A percentile compares a stretch with the other conserved stretches of the same genome.
phyloP scores from a whole-genome alignment of 2,113 vertebrate species.

The Oophaga pumilio region DNA sequence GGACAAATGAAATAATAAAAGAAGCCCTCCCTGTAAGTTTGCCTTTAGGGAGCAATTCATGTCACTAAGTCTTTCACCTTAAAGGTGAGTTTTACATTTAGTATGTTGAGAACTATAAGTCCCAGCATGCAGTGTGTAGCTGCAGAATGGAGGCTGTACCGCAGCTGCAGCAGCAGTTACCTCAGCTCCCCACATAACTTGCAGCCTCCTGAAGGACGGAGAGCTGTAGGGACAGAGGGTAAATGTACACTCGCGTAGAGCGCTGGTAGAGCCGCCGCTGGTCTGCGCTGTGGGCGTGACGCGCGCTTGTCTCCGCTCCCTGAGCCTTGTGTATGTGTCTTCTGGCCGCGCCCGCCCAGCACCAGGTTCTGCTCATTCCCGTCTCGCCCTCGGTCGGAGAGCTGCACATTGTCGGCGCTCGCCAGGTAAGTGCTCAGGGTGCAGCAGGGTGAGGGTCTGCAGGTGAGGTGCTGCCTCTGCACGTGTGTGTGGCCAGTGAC shows the following conservation, averaged over 20 bases:
- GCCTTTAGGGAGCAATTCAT: too few relatives aligned
- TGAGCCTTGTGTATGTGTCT: conserved; percentile 27
- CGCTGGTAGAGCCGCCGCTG: neutral
- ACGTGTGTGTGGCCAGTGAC: neutral
- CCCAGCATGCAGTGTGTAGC: too few relatives aligned
- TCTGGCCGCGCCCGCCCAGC: conserved; percentile 29
- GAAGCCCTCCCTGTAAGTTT: too few relatives aligned
- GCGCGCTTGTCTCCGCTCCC: neutral
- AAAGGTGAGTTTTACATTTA: too few relatives aligned
- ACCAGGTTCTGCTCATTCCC: neutral
- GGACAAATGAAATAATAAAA: too few relatives aligned
- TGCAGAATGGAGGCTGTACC: too few relatives aligned
- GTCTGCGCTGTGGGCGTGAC: neutral
- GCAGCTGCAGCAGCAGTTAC: neutral
- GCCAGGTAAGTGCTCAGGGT: too few relatives aligned
- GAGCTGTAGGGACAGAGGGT: neutral
- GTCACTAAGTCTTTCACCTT: too few relatives aligned
- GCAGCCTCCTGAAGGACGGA: neutral
- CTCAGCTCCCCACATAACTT: neutral
- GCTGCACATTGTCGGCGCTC: neutral
- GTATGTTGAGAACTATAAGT: too few relatives aligned
- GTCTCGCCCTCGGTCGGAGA: neutral
- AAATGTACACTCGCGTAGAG: neutral
- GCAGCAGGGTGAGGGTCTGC: too few relatives aligned
- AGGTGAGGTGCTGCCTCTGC: too few relatives aligned